Evolutionary conservation across 2,113 vertebrate species (phyloP), one percentile per base, ranked within the genome.

Genomic region (Piprites chloris): DNA sequence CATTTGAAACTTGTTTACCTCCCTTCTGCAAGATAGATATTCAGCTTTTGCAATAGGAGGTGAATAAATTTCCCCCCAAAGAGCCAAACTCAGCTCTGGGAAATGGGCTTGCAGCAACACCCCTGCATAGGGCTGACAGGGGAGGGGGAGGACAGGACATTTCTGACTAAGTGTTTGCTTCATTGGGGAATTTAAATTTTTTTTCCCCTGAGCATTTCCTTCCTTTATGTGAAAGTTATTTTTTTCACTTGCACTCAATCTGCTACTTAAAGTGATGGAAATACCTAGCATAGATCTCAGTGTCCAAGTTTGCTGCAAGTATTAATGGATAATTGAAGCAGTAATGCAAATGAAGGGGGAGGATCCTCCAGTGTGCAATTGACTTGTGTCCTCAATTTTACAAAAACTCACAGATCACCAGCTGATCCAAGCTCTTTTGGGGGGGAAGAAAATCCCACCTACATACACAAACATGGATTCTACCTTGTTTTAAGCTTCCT

Each of bases 301-400:
- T 52, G 39, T 58, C 55, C 7, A 28, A 41, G 35, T 52, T 24
- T 65, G 24, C 50, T 93, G 82, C 39, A 69, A 47, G 14, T 80
- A 85, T 83, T 81, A 84, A 75, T 65, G 66, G 91, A 21, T 84
- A 90, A 87, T 49, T 78, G 89, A 80, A 93, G n/a, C 52, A 81
- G 65, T 15, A 66, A 55, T 30, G n/a, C 8, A 42, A 58, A 24
- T 47, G 68, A 92, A 55, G 33, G 39, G 72, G 65, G 65, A 93
- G 30, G 56, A 74, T 86, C 83, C 46, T 88, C 61, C 42, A 26
- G 42, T 0, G 0, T 28, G 13, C 47, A 52, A 74, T 28, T 88
- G 35, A 55, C 41, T 74, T 67, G 30, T 52, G 28, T 39, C 22
- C 68, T 67, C 33, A 61, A 10, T 78, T 81, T 61, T 61, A 20